Evolutionary conservation across 2,113 vertebrate genomes (phyloP).

Genomic region (Lepus europaeus): DNA sequence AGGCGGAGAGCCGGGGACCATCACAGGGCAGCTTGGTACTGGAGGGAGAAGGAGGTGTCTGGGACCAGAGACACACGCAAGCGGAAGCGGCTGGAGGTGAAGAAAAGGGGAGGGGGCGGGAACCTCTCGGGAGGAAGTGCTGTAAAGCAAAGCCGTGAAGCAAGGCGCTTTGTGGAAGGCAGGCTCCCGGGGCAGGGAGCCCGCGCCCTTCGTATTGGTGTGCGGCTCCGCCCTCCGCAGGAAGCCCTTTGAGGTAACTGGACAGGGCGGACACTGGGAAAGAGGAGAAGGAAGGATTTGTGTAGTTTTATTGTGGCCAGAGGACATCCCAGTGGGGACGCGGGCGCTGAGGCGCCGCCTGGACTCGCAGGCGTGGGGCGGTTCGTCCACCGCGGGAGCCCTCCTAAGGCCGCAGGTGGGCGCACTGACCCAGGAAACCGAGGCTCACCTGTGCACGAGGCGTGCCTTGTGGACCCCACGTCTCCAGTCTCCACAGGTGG

Average conservation of each 20-base stretch:
- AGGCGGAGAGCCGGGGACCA: neutral
- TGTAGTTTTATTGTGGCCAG: neutral
- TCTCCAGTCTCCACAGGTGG: neutral
- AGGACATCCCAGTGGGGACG: neutral
- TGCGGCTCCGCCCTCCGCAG: neutral
- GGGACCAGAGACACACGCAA: constrained; percentile 1
- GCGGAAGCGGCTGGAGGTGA: constrained; percentile 41
- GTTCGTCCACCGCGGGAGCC: too few species aligned
- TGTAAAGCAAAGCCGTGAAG: constrained; percentile 44
- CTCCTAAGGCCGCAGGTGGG: too few species aligned
- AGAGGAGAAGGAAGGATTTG: neutral
- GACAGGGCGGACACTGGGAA: neutral
- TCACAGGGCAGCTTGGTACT: neutral
- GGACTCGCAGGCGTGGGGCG: neutral
- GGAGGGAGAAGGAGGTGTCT: neutral
- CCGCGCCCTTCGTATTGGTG: neutral
- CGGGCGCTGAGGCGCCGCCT: neutral
- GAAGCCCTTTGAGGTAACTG: neutral
- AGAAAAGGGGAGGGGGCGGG: neutral
- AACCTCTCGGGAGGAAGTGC: constrained; percentile 15
- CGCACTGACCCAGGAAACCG: neutral
- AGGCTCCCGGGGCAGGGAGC: constrained; percentile 37
- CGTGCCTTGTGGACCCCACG: neutral
- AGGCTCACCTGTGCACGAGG: accelerated
- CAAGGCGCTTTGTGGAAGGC: constrained; percentile 31